Base-by-base conservation (phyloP, 2,888 invertebrate genomes). In the Lithophane leautieri region DNA sequence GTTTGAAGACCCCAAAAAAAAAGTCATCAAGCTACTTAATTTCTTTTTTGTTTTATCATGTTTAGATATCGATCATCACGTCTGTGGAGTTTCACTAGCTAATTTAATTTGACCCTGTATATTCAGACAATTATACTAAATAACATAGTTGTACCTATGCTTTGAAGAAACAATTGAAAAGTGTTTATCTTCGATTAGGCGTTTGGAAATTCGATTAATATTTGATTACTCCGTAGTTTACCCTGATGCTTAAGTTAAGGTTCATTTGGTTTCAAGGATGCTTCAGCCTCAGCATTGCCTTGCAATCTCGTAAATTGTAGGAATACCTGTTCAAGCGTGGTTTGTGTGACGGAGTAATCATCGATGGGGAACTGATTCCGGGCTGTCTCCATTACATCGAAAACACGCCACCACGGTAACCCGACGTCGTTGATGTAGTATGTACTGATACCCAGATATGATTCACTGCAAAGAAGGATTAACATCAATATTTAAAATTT, bases 291-390 rank as follows among this genome's bases (percentile, higher is more conserved):
- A 4, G 79, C 69, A 42, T 81, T 86, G n/a, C 89, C 91, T 62
- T 94, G 93, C 71, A 91, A 73, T 74, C 94, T 91, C 9, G 97
- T 97, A 89, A 98, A 97, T 74, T 97, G 95, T 44, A 98, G 93
- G 90, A 98, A 98, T 73, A 98, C 98, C 94, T 98, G 98, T 91
- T 98, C 98, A 65, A 98, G 95, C 2, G 98, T 98, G 0, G 98
- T 98, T 93, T 98, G 98, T 61, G 98, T 97, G 28, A 98, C 97
- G 14, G 98, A 97, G 92, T 98, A 98, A 92, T 98, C 98, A 86
- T 98, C 98, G 63, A 98, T 97, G 71, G 97, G 96, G 8, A 97
- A 95, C n/a, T 90, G 87, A 0, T 84, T 82, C 40, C 97, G 97
- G 69, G 97, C 97, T 0, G 92, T 89, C 90, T 98, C 98, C 97